These are phyloP conservation scores for Strix aluco DNA, from an alignment of 2,113 vertebrate genomes.

Conservation along the genomic window DNA sequence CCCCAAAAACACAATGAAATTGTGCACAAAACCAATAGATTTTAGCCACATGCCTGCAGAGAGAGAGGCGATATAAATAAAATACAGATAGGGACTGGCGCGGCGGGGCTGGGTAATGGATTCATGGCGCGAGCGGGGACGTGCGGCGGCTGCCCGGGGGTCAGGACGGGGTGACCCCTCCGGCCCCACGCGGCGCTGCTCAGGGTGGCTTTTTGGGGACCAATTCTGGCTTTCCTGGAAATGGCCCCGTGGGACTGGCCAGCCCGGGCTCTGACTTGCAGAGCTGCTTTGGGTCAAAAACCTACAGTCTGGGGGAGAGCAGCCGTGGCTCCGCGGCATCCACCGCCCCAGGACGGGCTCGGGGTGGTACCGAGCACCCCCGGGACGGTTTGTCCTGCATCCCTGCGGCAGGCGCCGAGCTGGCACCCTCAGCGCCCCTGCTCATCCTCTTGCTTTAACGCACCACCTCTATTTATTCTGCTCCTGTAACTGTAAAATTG, in stretches of 20 bases:
- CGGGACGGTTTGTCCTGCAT: neutral
- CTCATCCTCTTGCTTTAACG: constrained; percentile 66
- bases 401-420: neutral
- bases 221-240: accelerated
- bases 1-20: constrained; percentile 54
- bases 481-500: constrained; percentile 85
- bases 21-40: constrained; percentile 17
- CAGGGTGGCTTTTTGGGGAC: neutral
- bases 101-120: neutral
- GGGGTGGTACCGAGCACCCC: neutral
- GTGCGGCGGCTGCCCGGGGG: neutral
- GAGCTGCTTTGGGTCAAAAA: neutral
- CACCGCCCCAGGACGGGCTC: neutral
- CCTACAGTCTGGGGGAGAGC: accelerated
- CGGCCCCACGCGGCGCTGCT: accelerated
- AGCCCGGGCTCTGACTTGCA: too few species aligned
- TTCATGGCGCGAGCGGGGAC: neutral
- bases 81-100: neutral
- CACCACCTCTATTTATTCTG: constrained; percentile 82
- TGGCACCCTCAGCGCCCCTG: neutral
- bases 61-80: constrained; percentile 2
- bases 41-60: constrained; percentile 36
- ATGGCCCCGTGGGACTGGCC: accelerated
- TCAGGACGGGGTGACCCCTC: neutral
- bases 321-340: accelerated